Base-by-base conservation (phyloP, 2,888 invertebrate species). In the Andrena praecox region DNA sequence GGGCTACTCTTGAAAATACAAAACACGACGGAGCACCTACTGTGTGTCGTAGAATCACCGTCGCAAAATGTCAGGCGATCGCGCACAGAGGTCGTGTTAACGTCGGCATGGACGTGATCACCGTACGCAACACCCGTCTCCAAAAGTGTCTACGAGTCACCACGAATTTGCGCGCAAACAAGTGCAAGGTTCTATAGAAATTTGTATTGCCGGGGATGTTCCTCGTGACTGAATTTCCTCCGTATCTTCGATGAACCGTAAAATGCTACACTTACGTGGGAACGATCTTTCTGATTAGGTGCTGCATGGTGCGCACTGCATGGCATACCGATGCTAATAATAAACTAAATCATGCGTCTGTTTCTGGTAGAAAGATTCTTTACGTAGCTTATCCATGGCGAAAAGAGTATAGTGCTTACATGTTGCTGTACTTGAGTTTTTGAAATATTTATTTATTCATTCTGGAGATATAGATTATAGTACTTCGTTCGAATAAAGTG, bases 21-120 rank as follows among this genome's bases (percentile, higher is more conserved):
- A 85, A 83, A 84, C 80, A 86, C 85, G 52, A 82, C 56, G 76
- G 75, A 82, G 54, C 71, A 81, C 80, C 69, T 81, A 85, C 80
- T 67, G 76, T 76, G 72, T 76, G 72, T 84, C 75, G 74, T 74
- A 85, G 85, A 70, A 59, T 80, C 67, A 54, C 64, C 84, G 83
- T 69, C 80, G 82, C 87, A 89, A 89, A 89, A 89, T 89, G 89
- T 89, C 89, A 89, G 89, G 67, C 85, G 50, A 64, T 74, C 74
- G 52, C 77, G 64, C 72, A 84, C 78, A 85, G 85, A 85, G 85
- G 85, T 85, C 85, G 84, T 66, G 60, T 56, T 77, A 67, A 72
- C 48, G 48, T 67, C 67, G n/a, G 29, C 52, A 83, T 63, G 59
- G 16, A 54, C 70, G 79, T 83, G 31, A 64, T 54, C 20, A 66